Evolutionary conservation across 2,888 invertebrate genomes (phyloP).

Genomic region (Lydus trimaculatus): DNA sequence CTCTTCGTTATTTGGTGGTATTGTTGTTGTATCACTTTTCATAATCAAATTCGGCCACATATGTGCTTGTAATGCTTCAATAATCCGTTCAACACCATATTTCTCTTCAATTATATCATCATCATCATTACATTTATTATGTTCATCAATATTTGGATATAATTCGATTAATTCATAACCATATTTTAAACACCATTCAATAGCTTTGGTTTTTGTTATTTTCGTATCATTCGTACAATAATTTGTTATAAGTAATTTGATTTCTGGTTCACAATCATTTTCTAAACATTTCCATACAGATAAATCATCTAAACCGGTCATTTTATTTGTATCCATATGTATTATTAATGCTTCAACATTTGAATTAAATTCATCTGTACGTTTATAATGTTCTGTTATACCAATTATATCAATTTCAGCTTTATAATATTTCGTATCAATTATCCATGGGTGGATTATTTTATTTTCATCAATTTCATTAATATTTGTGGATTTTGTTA

Average conservation of each 20-base stretch:
- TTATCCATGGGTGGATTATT: slow-evolving; percentile 62
- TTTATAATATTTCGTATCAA: slow-evolving; percentile 77
- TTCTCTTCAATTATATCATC: slow-evolving; percentile 69
- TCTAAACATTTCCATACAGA: slow-evolving; percentile 51
- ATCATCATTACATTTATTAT: slow-evolving; percentile 60
- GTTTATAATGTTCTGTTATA: slow-evolving; percentile 60
- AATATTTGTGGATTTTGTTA: slow-evolving; percentile 50
- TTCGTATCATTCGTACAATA: slow-evolving; percentile 60
- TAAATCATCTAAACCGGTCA: slow-evolving; percentile 58
- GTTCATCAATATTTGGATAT: slow-evolving; percentile 57
- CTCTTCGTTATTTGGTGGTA: slow-evolving; percentile 19
- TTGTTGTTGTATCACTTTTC: slow-evolving; percentile 54
- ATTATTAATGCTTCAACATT: slow-evolving; percentile 70
- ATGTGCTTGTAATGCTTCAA: slow-evolving; percentile 75
- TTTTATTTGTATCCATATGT: slow-evolving; percentile 67
- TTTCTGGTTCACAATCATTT: slow-evolving; percentile 59
- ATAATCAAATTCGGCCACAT: slow-evolving; percentile 74
- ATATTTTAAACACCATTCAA: slow-evolving; percentile 72
- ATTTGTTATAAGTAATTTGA: slow-evolving; percentile 67
- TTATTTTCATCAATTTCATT: slow-evolving; percentile 38
- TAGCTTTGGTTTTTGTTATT: slow-evolving; percentile 59
- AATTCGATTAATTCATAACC: slow-evolving; percentile 76
- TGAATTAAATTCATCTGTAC: slow-evolving; percentile 60
- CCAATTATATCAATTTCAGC: slow-evolving; percentile 68
- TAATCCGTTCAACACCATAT: slow-evolving; percentile 70